phyloP scores from a whole-genome alignment of 1,140 invertebrate genomes.

The Theocolax elegans region DNA sequence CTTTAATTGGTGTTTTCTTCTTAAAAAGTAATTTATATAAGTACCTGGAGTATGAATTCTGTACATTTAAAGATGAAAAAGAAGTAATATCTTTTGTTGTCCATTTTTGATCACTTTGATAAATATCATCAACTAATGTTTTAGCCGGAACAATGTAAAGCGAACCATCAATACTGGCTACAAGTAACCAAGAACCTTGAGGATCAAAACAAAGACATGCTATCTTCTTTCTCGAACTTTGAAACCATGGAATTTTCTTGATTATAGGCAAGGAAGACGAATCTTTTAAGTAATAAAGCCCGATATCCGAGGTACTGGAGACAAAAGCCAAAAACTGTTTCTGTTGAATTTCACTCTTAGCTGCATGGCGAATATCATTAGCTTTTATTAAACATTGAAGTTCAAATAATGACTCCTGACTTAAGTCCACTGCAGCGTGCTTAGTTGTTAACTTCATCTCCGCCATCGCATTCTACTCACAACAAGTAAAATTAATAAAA shows the following conservation, averaged over 20 bases:
- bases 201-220: conserved; percentile 77
- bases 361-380: conserved; percentile 56
- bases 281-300: conserved; percentile 60
- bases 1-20: neutral
- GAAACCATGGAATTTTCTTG: conserved; percentile 78
- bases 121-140: conserved; percentile 69
- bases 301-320: conserved; percentile 57
- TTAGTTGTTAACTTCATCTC: conserved; percentile 24
- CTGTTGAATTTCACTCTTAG: conserved; percentile 55
- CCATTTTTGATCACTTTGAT: conserved; percentile 71
- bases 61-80: conserved; percentile 65
- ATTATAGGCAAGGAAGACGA: conserved; percentile 64
- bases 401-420: conserved; percentile 59
- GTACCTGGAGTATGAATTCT: conserved; percentile 69
- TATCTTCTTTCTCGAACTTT: conserved; percentile 70
- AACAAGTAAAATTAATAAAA: neutral
- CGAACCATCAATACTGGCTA: conserved; percentile 71
- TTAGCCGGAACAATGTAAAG: conserved; percentile 74
- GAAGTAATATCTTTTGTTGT: conserved; percentile 68
- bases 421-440: conserved; percentile 26
- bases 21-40: neutral
- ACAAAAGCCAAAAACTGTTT: conserved; percentile 61
- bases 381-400: conserved; percentile 63
- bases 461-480: conserved; percentile 28
- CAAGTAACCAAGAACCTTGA: conserved; percentile 75